Evolutionary conservation across 2,797 vertebrate species (phyloP).

Genomic region (Gastrophryne carolinensis): DNA sequence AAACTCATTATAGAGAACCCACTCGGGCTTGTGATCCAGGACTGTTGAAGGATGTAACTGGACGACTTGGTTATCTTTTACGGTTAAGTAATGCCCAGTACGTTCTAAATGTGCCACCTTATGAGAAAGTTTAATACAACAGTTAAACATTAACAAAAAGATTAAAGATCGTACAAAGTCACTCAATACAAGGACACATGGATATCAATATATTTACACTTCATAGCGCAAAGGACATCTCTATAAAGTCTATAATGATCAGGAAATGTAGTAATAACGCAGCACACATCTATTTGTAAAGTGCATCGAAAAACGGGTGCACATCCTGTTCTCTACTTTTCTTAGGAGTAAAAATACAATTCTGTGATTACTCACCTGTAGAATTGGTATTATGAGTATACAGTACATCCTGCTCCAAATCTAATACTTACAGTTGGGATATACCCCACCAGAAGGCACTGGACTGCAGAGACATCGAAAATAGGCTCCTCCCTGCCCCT

Average conservation of each 20-base stretch:
- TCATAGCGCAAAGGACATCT: constrained; percentile 28
- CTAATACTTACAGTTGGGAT: too few species aligned
- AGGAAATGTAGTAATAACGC: neutral
- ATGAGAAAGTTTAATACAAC: constrained; percentile 53
- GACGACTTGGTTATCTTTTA: constrained; percentile 98
- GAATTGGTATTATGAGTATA: too few species aligned
- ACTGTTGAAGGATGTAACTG: constrained; percentile 97
- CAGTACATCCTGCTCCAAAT: too few species aligned
- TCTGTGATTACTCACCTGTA: too few species aligned
- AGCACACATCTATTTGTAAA: neutral
- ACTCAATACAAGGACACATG: neutral
- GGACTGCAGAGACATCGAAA: too few species aligned
- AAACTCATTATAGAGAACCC: constrained; percentile 98
- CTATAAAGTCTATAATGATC: constrained; percentile 7
- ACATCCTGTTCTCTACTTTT: too few species aligned
- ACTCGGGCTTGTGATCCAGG: constrained; percentile 97
- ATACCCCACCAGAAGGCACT: too few species aligned
- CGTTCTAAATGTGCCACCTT: constrained; percentile 96
- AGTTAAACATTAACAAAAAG: constrained; percentile 5
- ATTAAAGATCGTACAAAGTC: constrained; percentile 25
- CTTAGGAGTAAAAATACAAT: too few species aligned
- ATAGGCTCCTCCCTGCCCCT: too few species aligned
- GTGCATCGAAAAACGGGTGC: too few species aligned
- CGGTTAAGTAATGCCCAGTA: constrained; percentile 95
- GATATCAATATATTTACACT: constrained; percentile 36